Percentiles rank a stretch among this genome's conserved stretches.
Conservation (phyloP, 37 sponge, comb jelly and placozoan genomes). For the Ianthella basta region DNA sequence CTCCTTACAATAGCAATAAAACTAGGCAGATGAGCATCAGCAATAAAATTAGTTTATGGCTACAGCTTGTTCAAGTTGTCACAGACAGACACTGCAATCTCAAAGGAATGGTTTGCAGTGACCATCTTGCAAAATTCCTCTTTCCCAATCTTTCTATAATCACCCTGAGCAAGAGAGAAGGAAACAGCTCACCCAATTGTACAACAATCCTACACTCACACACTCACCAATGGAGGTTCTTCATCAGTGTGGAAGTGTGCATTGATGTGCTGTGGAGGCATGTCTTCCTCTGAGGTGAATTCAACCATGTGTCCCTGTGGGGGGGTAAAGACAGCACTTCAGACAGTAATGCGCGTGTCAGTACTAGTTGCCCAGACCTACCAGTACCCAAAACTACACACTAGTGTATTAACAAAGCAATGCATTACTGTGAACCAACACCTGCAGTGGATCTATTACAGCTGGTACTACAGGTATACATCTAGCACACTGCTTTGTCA, state of each 20-base stretch:
- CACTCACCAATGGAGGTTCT: not conserved
- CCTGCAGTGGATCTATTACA: too few species aligned
- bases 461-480: too few species aligned
- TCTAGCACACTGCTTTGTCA: too few species aligned
- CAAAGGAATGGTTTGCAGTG: not conserved
- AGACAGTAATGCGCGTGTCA: not conserved
- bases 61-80: not conserved
- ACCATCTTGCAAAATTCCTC: not conserved
- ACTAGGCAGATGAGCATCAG: too few species aligned
- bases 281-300: not conserved
- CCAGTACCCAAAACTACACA: too few species aligned
- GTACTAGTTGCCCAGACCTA: too few species aligned
- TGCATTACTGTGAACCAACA: too few species aligned
- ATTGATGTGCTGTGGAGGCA: slow-evolving; percentile 19
- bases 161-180: not conserved
- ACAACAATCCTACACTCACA: not conserved
- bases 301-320: not conserved
- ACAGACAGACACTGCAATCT: not conserved
- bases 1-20: too few species aligned
- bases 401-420: too few species aligned
- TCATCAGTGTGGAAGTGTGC: not conserved
- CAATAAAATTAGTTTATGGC: too few species aligned
- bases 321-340: not conserved
- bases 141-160: not conserved
- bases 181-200: not conserved